A percentile compares a stretch with the other conserved stretches of the same genome.
Conservation (phyloP, 92 coral and sea anemone genomes). For the Diadumene lineata region DNA sequence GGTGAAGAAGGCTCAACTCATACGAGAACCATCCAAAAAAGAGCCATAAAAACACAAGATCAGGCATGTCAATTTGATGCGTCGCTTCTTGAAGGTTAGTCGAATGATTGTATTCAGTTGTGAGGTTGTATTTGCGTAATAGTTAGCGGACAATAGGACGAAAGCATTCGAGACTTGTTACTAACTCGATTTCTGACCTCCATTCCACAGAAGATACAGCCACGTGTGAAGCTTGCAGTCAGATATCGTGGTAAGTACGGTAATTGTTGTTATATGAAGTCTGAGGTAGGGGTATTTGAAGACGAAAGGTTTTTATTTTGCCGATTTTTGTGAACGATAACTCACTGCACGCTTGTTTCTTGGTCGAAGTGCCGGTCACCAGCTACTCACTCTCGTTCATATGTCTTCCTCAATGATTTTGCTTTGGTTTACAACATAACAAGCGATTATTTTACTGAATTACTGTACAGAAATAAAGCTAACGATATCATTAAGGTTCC, state of each 20-base stretch:
- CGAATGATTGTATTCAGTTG: slow-evolving; percentile 12
- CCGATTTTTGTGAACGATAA: neutral
- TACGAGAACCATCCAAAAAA: slow-evolving; percentile 82
- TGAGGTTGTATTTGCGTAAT: slow-evolving; percentile 17
- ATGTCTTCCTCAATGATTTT: slow-evolving; percentile 5
- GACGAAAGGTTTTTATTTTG: neutral
- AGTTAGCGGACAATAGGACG: slow-evolving; percentile 32
- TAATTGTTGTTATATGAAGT: slow-evolving; percentile 2
- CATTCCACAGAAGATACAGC: slow-evolving; percentile 80
- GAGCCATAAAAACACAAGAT: slow-evolving; percentile 96
- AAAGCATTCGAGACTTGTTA: slow-evolving; percentile 3
- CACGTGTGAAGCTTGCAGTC: slow-evolving; percentile 90
- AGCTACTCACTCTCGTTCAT: slow-evolving; percentile 34
- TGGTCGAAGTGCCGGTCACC: slow-evolving; percentile 49
- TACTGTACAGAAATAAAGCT: neutral
- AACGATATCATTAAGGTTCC: neutral
- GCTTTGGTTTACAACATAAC: neutral
- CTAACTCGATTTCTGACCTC: slow-evolving; percentile 42
- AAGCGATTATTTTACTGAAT: neutral
- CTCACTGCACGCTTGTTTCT: slow-evolving; percentile 40
- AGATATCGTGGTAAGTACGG: slow-evolving; percentile 80
- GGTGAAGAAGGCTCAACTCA: slow-evolving; percentile 86
- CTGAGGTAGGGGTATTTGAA: neutral
- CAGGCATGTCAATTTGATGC: slow-evolving; percentile 99
- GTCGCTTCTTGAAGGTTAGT: slow-evolving; percentile 91